Percentiles rank a stretch among this genome's conserved stretches.
phyloP scores from a whole-genome alignment of 2,113 vertebrate genomes.

The Aptenodytes forsteri region DNA sequence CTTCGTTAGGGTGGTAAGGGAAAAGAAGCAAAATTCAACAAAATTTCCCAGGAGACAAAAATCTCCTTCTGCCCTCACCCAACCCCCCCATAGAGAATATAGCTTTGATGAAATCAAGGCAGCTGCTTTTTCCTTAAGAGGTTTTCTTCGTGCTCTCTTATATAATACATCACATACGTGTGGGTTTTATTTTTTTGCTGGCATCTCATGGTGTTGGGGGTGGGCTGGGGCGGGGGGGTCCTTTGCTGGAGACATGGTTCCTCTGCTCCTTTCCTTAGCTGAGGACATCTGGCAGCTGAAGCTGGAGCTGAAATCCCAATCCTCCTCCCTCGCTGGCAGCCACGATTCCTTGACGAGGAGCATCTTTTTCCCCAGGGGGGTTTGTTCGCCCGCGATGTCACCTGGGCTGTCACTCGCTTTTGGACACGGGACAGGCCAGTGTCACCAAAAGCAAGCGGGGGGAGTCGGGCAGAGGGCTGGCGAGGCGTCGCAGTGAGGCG shows the following conservation, averaged over 20 bases:
- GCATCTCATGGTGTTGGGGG: rapidly evolving
- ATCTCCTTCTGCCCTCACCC: neutral
- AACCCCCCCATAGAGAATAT: rapidly evolving
- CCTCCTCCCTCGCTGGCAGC: neutral
- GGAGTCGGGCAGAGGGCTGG: neutral
- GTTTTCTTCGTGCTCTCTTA: neutral
- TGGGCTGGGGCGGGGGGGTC: neutral
- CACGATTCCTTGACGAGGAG: neutral
- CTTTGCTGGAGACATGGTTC: neutral
- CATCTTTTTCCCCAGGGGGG: neutral
- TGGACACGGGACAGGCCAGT: rapidly evolving
- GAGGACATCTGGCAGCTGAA: neutral
- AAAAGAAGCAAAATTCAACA: neutral
- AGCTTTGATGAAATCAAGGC: neutral
- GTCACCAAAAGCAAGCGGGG: neutral
- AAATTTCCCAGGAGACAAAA: neutral
- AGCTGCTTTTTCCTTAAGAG: neutral
- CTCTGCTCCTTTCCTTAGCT: neutral
- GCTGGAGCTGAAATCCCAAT: neutral
- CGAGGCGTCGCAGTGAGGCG: rapidly evolving
- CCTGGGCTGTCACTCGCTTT: neutral
- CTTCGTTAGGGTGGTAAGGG: neutral
- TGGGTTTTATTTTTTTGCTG: neutral
- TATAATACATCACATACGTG: neutral
- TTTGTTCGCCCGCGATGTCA: neutral